Conservation (phyloP, 1,140 invertebrate species). For the Bombus ignitus region DNA sequence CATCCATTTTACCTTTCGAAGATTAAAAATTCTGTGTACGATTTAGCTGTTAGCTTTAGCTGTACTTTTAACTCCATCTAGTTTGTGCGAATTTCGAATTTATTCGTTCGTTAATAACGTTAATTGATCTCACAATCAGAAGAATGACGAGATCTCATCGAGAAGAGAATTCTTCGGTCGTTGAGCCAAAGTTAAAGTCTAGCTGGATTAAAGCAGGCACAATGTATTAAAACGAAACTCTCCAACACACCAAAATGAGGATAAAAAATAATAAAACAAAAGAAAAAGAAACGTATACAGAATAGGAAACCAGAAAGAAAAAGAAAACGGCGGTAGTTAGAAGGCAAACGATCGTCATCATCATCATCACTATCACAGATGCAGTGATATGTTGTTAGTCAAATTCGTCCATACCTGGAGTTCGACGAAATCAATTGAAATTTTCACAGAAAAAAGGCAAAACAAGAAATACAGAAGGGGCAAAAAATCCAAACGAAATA, state of each 20-base stretch:
- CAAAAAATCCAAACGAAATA: neutral
- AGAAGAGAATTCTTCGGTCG: neutral
- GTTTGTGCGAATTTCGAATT: neutral
- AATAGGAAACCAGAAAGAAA: neutral
- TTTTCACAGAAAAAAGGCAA: constrained; percentile 3
- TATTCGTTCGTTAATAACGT: constrained; percentile 21
- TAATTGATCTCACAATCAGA: neutral
- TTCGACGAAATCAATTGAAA: constrained; percentile 7
- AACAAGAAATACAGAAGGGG: neutral
- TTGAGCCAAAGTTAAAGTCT: constrained; percentile 1
- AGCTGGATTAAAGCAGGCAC: constrained; percentile 45
- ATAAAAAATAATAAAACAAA: neutral
- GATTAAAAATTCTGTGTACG: neutral
- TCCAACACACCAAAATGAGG: constrained; percentile 36
- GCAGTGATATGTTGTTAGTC: constrained; percentile 41
- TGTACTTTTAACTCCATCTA: neutral
- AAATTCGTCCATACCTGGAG: constrained; percentile 1
- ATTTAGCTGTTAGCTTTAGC: neutral
- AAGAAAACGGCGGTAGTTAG: constrained; percentile 30
- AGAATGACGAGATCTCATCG: neutral
- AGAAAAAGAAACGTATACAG: neutral
- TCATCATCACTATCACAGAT: constrained; percentile 32
- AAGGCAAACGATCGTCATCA: constrained; percentile 32
- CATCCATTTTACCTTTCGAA: neutral
- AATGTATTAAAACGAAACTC: constrained; percentile 20